Evolutionary conservation across 2,888 invertebrate genomes (phyloP).

Genomic region (Polydrusus tereticollis): DNA sequence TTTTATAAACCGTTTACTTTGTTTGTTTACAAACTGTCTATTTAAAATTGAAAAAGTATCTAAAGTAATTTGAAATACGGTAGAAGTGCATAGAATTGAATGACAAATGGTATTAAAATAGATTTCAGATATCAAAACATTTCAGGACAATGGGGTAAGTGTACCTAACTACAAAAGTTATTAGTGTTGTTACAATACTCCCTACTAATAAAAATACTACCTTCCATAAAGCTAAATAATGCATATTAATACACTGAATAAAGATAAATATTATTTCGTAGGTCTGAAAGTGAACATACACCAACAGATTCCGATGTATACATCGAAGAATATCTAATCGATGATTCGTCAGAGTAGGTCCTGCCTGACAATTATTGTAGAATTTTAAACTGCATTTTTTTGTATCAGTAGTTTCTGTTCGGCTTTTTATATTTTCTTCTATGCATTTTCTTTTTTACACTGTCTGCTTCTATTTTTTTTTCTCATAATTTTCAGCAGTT

Average conservation of each 20-base stretch:
- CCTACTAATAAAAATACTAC: no score
- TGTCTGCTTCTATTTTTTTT: background rate
- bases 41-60: no score
- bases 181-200: no score
- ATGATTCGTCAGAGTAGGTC: constrained; percentile 31
- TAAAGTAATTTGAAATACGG: background rate
- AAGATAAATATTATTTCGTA: background rate
- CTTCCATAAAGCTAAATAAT: no score
- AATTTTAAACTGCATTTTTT: background rate
- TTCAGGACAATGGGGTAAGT: background rate
- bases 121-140: background rate
- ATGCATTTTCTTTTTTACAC: background rate
- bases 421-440: background rate
- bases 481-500: no score
- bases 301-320: background rate
- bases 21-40: no score
- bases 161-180: background rate
- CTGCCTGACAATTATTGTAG: background rate
- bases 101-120: background rate
- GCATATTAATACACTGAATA: background rate
- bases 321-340: constrained; percentile 25
- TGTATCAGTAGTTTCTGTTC: background rate
- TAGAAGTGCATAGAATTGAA: background rate
- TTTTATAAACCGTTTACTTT: no score
- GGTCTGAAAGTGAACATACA: constrained; percentile 8